Evolutionary conservation across 23 tunicate species (phyloP).

Genomic region (Botrylloides violaceus): DNA sequence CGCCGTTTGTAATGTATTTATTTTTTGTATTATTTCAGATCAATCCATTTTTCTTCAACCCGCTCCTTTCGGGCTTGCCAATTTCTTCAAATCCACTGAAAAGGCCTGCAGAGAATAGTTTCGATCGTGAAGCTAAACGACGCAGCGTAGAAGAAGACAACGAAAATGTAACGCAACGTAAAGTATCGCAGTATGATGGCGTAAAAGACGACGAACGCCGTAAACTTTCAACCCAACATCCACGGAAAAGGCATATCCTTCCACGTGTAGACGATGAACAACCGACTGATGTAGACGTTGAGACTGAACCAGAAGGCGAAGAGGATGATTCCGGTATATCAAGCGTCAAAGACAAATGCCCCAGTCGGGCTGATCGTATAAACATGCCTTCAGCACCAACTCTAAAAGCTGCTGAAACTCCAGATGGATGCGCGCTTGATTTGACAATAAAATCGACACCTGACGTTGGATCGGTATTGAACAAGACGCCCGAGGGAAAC

Average conservation of each 20-base stretch:
- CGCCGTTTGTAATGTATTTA: not conserved
- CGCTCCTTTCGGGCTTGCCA: not conserved
- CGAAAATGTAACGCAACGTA: no score
- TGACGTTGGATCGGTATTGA: no score
- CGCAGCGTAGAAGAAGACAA: not conserved
- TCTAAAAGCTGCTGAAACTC: not conserved
- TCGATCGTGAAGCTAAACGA: not conserved
- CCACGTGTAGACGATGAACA: no score
- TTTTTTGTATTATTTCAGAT: not conserved
- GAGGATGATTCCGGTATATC: not conserved
- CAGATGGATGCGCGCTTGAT: not conserved
- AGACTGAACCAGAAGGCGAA: no score
- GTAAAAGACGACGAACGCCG: not conserved
- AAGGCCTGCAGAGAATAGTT: not conserved
- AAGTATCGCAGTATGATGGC: no score
- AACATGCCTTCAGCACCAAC: not conserved
- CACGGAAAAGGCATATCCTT: not conserved
- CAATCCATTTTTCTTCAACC: constrained; percentile 11
- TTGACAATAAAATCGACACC: constrained; percentile 3
- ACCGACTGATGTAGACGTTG: no score
- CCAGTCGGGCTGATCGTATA: no score
- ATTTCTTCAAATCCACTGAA: constrained; percentile 5
- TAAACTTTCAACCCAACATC: not conserved
- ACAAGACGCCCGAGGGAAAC: no score
- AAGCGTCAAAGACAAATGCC: not conserved